Evolutionary conservation across 2,797 vertebrate genomes (phyloP), one percentile per base, ranked within the genome.

Genomic region (Decapterus maruadsi): DNA sequence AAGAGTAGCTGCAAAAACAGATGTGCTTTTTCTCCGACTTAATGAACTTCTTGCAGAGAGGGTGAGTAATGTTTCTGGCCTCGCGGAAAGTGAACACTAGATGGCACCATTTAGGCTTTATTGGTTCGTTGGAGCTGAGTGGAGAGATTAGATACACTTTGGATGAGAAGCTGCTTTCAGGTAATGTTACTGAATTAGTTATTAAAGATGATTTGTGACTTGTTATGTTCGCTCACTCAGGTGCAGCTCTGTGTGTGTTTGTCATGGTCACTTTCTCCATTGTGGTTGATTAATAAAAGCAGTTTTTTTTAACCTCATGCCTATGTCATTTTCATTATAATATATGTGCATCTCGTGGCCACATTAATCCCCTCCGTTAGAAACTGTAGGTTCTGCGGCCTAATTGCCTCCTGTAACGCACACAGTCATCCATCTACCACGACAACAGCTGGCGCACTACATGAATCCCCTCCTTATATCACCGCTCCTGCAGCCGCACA

Each of bases 91-190:
- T 57, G 65, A 69, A 63, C 93, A 64, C 90, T 86, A 91, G 94
- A 87, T 93, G 93, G 92, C 83, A 71, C 45, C 84, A 90, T 79
- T 79, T 82, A 62, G 45, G 19, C 61, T 84, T 9, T 22, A 79
- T 82, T 86, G 66, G 8, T 26, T 40, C 22, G 13, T 26, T 55
- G 42, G 53, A 6, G 34, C 53, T 14, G 12, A 29, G 22, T 43
- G 34, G 11, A 55, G 31, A 3, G 43, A 10, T 1, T 36, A n/a
- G n/a, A 54, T 43, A 54, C 17, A 45, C 4, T 75, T 9, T 5
- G 10, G 9, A 64, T 42, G 11, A 26, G 20, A 34, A 68, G 53
- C 48, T 34, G 9, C 1, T 14, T 13, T 16, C 22, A 8, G 13
- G 10, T 20, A 8, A 43, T 40, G 3, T 11, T 0, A 1, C 1